These are phyloP conservation scores for Limnephilus marmoratus DNA, from an alignment of 2,888 invertebrate species.

Conservation along the genomic window DNA sequence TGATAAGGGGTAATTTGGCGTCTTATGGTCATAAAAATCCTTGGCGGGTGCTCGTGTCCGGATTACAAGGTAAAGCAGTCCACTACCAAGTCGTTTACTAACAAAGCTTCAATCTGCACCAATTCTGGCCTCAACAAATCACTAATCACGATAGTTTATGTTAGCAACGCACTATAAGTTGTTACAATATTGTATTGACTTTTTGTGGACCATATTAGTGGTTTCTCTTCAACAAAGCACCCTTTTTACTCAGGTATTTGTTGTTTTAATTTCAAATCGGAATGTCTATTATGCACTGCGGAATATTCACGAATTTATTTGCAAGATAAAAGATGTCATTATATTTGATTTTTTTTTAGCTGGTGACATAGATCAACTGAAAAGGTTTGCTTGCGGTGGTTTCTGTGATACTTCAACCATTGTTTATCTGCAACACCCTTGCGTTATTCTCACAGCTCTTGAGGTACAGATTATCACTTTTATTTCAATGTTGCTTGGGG, in stretches of 20 bases:
- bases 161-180: neutral
- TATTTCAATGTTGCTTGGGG: neutral
- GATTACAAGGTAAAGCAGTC: conserved; percentile 82
- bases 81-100: neutral
- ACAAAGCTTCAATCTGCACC: neutral
- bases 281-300: neutral
- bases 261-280: neutral
- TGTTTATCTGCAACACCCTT: conserved; percentile 91
- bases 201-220: neutral
- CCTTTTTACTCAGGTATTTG: neutral
- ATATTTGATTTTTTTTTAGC: conserved; percentile 72
- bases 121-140: neutral
- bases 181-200: conserved; percentile 7
- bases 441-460: conserved; percentile 90
- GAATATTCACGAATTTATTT: neutral
- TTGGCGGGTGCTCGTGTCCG: conserved; percentile 92
- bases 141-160: conserved; percentile 14
- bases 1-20: conserved; percentile 92
- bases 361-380: conserved; percentile 89
- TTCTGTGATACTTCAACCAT: conserved; percentile 91
- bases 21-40: conserved; percentile 92
- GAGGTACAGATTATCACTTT: conserved; percentile 76
- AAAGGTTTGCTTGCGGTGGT: conserved; percentile 89
- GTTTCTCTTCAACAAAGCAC: neutral
- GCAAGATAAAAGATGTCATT: conserved; percentile 17